Evolutionary conservation across 2,888 invertebrate species (phyloP).

Genomic region (Caenorhabditis sp.): DNA sequence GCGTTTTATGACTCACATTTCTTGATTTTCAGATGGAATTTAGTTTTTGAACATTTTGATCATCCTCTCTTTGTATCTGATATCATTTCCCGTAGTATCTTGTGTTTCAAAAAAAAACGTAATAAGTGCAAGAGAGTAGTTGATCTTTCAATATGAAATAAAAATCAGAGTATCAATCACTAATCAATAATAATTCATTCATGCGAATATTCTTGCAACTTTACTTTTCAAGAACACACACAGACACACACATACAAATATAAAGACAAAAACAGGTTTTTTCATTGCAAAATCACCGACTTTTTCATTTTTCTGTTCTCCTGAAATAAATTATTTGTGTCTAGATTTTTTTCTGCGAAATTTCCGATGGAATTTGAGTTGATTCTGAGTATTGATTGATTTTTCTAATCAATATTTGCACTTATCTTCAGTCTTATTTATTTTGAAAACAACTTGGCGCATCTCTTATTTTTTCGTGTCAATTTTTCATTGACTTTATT

Average conservation of each 20-base stretch:
- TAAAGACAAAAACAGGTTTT: constrained; percentile 16
- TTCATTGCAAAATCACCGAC: constrained; percentile 5
- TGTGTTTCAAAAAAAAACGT: too few species aligned
- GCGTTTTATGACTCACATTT: too few species aligned
- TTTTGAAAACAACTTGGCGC: neutral
- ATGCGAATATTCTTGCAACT: neutral
- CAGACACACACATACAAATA: neutral
- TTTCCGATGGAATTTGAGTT: neutral
- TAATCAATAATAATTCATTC: neutral
- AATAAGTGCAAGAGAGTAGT: too few species aligned
- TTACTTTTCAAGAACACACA: neutral
- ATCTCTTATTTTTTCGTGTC: neutral
- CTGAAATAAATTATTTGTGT: neutral
- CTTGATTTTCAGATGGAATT: too few species aligned
- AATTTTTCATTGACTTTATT: neutral
- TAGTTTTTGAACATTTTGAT: too few species aligned
- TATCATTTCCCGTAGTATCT: too few species aligned
- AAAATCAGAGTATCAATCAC: neutral
- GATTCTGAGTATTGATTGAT: neutral
- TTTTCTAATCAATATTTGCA: neutral
- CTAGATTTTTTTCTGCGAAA: neutral
- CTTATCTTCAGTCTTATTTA: neutral
- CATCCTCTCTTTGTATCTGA: too few species aligned
- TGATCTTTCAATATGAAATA: too few species aligned
- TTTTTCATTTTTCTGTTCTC: constrained; percentile 4